Conservation (phyloP, 1,140 invertebrate species). For the Leptinotarsa defecta region DNA sequence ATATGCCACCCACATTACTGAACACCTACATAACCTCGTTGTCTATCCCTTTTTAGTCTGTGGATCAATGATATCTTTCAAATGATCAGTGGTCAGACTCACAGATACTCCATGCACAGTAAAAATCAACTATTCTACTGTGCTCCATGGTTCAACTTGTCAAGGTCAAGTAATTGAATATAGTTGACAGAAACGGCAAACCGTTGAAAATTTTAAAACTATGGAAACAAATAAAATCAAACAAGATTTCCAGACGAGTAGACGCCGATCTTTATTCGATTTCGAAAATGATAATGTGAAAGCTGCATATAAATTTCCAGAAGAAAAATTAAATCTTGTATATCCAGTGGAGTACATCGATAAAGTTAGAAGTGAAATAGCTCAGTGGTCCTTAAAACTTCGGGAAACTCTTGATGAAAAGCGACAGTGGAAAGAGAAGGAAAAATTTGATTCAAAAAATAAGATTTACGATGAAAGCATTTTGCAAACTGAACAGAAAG, state of each 20-base stretch:
- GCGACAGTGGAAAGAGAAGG: neutral
- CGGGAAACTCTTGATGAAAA: neutral
- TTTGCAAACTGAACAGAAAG: neutral
- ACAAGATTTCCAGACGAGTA: neutral
- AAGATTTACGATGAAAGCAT: neutral
- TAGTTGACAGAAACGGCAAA: too few species aligned
- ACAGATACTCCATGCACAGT: too few species aligned
- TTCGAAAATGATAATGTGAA: neutral
- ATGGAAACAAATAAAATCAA: too few species aligned
- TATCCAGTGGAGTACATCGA: slow-evolving; percentile 8
- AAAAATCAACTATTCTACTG: too few species aligned
- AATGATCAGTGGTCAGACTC: too few species aligned
- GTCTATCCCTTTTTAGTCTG: too few species aligned
- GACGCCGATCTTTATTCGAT: neutral
- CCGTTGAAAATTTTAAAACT: too few species aligned
- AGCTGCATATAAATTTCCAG: slow-evolving; percentile 5
- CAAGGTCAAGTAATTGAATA: too few species aligned
- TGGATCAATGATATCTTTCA: too few species aligned
- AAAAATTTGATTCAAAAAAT: slow-evolving; percentile 4
- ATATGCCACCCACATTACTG: too few species aligned
- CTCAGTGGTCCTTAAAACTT: neutral
- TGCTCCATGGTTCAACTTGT: too few species aligned
- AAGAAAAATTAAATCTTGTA: neutral
- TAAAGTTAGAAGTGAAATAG: slow-evolving; percentile 17
- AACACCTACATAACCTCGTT: too few species aligned